Evolutionary conservation across 2,797 vertebrate species (phyloP), one percentile per base, ranked within the genome.

Genomic region (Poeciliopsis paucimaculata): DNA sequence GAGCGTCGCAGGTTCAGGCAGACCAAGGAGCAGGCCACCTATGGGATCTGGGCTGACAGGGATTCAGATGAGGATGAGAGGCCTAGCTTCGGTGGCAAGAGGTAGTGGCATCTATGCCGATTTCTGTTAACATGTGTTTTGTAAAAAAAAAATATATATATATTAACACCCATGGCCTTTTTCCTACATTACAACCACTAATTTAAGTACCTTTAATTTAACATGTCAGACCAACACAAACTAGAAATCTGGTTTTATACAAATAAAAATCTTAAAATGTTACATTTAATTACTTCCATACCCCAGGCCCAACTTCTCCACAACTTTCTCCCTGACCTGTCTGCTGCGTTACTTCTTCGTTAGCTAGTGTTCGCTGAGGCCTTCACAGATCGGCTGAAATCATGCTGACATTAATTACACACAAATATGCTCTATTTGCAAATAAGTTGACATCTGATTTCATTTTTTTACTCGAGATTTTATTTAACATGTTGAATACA

Each of bases 41-140:
- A 99, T 0, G 98, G 98, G 51, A 96, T 99, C 75, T 99, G 98
- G 98, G 98, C 98, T 0, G 97, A 99, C 81, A 96, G 94, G 0
- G 98, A 98, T 90, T 98, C 97, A 0, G 98, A 99, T 23, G 98
- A 99, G 2, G 98, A 99, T 3, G 98, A 99, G 92, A 93, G 98
- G 82, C 98, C 97, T 2, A 98, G 97, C 90, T 99, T 99, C 87
- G 98, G 97, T 34, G 98, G 97, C 41, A 99, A 98, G 88, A 96
- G 95, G 98, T 99, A 95, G 78, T 0, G 76, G 28, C 23, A 8
- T 1, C 1, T 34, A 36, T 81, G 11, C 28, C 7, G 5, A 39
- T 47, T 43, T 12, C 31, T 68, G 23, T 34, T 28, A 2, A 70
- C 1, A 36, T 36, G 31, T 66, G 62, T 39, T 66, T 64, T 18